A percentile compares a stretch with the other conserved stretches of the same genome.
phyloP scores from a whole-genome alignment of 2,113 vertebrate species.

The Penelope pileata region DNA sequence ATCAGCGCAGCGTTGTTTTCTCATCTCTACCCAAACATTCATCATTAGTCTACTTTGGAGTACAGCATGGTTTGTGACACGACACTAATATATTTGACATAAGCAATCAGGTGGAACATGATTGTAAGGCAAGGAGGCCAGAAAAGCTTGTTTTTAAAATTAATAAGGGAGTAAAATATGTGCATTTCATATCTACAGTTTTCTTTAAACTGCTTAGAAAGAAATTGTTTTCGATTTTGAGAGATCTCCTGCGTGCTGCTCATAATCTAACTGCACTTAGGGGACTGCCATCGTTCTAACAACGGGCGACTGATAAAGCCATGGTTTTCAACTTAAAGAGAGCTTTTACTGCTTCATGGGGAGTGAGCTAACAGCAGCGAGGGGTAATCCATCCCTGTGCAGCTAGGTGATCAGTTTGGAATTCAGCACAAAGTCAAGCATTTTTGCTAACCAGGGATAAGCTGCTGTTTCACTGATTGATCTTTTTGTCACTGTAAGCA shows the following conservation, averaged over 20 bases:
- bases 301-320: background rate
- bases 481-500: background rate
- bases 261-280: background rate
- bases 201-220: background rate
- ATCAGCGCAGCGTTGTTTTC: constrained; percentile 14
- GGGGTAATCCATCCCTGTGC: background rate
- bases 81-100: constrained; percentile 22
- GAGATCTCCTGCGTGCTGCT: background rate
- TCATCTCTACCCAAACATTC: constrained; percentile 30
- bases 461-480: background rate
- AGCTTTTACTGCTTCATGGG: background rate
- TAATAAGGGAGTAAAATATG: constrained; percentile 42
- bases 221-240: background rate
- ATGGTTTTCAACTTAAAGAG: background rate
- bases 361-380: background rate
- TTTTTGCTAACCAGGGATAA: background rate
- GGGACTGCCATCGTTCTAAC: rapidly evolving
- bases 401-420: background rate
- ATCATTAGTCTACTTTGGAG: constrained; percentile 27
- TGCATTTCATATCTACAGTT: background rate
- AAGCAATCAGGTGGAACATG: constrained; percentile 32
- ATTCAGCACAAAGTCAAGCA: background rate
- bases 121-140: background rate
- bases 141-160: background rate
- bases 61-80: background rate